Evolutionary conservation across 2,113 vertebrate species (phyloP).

Genomic region (Balaenoptera acutorostrata): DNA sequence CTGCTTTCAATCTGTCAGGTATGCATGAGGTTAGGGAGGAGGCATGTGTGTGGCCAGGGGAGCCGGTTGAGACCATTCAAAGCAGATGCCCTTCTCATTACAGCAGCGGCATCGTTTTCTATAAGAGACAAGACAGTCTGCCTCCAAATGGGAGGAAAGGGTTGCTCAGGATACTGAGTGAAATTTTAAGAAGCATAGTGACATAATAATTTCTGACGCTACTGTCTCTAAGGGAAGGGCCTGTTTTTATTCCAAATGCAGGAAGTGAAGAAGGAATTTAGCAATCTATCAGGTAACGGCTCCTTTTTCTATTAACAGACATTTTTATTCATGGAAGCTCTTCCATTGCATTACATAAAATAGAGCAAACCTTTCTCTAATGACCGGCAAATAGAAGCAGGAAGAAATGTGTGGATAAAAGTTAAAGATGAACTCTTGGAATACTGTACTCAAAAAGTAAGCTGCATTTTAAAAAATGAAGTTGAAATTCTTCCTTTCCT

Average conservation of each 20-base stretch:
- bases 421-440: not conserved
- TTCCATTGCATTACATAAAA: constrained; percentile 20
- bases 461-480: not conserved
- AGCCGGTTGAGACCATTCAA: not conserved
- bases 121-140: not conserved
- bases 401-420: not conserved
- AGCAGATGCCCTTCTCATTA: not conserved
- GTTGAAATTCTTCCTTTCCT: constrained; percentile 12
- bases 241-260: not conserved
- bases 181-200: not conserved
- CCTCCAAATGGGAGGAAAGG: not conserved
- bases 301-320: not conserved
- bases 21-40: rapidly evolving
- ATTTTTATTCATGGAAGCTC: not conserved
- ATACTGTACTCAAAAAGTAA: constrained; percentile 17
- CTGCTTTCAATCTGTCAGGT: not conserved
- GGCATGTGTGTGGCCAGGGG: rapidly evolving
- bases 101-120: not conserved
- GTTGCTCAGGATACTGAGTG: not conserved
- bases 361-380: not conserved
- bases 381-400: not conserved
- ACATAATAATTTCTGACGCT: not conserved
- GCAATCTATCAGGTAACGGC: not conserved
- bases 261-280: not conserved
- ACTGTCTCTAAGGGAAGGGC: not conserved